A percentile compares a stretch with the other conserved stretches of the same genome.
Conservation (phyloP, 2,113 vertebrate species). For the Riparia riparia region DNA sequence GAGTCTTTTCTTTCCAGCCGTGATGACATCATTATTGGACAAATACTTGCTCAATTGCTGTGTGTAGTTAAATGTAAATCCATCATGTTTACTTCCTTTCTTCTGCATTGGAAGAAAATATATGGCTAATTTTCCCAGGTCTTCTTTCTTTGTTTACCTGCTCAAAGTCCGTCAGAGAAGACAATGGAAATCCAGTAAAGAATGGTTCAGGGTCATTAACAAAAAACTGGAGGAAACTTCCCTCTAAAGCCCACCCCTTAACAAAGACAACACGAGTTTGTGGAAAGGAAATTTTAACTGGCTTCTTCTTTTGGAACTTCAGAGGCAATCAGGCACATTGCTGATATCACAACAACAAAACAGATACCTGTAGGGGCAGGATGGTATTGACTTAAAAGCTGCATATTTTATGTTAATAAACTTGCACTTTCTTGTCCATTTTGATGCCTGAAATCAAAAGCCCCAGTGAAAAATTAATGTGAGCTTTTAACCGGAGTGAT, state of each 20-base stretch:
- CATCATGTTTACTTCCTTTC: neutral
- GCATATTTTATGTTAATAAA: neutral
- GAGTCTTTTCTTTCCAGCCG: neutral
- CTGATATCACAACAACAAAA: neutral
- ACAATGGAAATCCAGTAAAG: neutral
- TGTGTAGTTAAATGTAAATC: neutral
- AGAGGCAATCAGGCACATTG: neutral
- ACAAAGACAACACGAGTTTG: neutral
- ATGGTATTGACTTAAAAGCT: neutral
- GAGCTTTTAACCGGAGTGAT: neutral
- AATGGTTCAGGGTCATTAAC: neutral
- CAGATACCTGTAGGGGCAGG: neutral
- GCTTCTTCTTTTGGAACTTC: neutral
- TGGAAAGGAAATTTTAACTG: neutral
- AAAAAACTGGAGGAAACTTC: neutral
- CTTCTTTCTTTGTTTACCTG: neutral
- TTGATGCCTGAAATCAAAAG: neutral
- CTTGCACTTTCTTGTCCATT: neutral
- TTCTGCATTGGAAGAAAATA: neutral
- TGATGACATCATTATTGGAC: neutral
- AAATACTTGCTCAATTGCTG: neutral
- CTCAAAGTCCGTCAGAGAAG: neutral
- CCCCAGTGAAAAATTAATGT: neutral
- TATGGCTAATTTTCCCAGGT: neutral
- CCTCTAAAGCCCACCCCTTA: neutral